Evolutionary conservation across 1,140 invertebrate genomes (phyloP), one percentile per base, ranked within the genome.

Genomic region (Bradynema listronoti): DNA sequence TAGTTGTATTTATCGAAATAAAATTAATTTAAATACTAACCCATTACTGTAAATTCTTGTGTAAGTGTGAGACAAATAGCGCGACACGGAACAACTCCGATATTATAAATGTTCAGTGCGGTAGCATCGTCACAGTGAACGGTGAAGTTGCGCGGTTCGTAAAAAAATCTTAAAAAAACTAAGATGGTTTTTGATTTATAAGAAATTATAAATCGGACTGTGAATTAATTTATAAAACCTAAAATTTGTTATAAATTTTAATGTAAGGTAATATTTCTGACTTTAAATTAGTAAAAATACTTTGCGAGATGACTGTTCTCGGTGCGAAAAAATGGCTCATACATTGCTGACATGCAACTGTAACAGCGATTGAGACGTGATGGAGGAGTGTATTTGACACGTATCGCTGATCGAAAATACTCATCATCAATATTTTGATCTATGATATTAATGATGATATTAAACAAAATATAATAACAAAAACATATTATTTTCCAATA

Each of bases 61-160:
- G 66, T 63, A 29, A 68, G 30, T 14, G 66, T 73, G n/a, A 68
- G 47, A 54, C 66, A 68, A 29, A 68, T 68, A 29, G 66, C 59
- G 14, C 66, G 51, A 42, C 66, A 68, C 2, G 69, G 68, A 24
- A 68, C 68, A 7, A 58, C 0, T 16, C 66, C 66, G 22, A 68
- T 34, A 16, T 49, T 55, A 9, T 16, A 4, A 1, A 62, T 14
- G 29, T 68, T 53, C 53, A 68, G 63, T 4, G 66, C 67, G n/a
- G n/a, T n/a, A 4, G 25, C 24, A 2, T 72, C 46, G 22, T 68
- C 66, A 27, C 66, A 68, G 36, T 72, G 51, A 24, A 14, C 36
- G 32, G 67, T 68, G 27, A 68, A 68, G 30, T 68, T 68, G 6
- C 59, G 34, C 7, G 66, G 66, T 11, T 68, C 66, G 33, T 43